These are phyloP conservation scores for Glandiceps talaboti DNA, from an alignment of 53 echinoderm and acorn worm species.

Conservation along the genomic window DNA sequence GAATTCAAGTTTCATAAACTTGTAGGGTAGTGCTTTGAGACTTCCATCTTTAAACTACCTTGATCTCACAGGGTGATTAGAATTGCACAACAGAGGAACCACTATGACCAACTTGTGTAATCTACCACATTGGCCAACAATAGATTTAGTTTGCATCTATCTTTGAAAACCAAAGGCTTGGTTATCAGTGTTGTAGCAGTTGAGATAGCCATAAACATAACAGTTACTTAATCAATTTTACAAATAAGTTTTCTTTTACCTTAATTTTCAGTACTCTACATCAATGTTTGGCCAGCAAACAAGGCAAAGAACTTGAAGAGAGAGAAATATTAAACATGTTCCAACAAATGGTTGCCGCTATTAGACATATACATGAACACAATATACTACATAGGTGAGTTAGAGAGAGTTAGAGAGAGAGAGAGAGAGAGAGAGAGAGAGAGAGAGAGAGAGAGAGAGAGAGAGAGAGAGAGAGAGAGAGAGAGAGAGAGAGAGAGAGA, in stretches of 20 bases:
- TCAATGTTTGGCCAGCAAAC: conserved; percentile 64
- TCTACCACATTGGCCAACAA: no score
- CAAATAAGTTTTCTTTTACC: not conserved
- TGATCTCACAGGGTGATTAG: no score
- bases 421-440: not conserved
- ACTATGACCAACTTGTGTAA: no score
- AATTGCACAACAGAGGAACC: no score
- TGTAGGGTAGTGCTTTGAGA: no score
- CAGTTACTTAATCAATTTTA: no score
- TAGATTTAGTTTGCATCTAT: no score
- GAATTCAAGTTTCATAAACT: no score
- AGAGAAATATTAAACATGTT: conserved; percentile 89
- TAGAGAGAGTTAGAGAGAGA: not conserved
- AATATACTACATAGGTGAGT: conserved; percentile 89
- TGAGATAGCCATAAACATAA: no score
- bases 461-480: not conserved
- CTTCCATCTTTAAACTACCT: no score
- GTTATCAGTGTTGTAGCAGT: no score
- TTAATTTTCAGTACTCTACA: conserved; percentile 50
- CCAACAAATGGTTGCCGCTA: conserved; percentile 97
- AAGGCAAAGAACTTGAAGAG: conserved; percentile 90
- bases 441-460: conserved; percentile 1
- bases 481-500: not conserved
- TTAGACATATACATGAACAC: conserved; percentile 96
- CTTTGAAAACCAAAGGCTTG: no score